Evolutionary conservation across 1,140 invertebrate species (phyloP).

Genomic region (Trypoxylus dichotomus): DNA sequence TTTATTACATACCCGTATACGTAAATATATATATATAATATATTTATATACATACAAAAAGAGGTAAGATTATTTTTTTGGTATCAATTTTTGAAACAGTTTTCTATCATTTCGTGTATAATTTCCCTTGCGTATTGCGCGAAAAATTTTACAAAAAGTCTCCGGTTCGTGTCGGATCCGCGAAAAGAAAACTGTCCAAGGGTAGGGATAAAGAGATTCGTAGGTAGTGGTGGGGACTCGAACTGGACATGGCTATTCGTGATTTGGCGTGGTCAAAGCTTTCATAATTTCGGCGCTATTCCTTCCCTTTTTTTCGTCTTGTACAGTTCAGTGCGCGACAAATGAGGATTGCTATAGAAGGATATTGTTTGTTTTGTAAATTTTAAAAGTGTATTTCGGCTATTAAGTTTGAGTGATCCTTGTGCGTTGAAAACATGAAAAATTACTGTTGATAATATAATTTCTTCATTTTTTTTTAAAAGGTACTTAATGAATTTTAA

Average conservation of each 20-base stretch:
- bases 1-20: no score
- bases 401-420: background rate
- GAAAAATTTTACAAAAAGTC: no score
- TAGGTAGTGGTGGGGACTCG: conserved; percentile 37
- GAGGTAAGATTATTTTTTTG: conserved; percentile 1
- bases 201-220: background rate
- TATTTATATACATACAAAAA: background rate
- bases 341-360: background rate
- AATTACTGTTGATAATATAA: no score
- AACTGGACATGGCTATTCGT: conserved; percentile 37
- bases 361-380: background rate
- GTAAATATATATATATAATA: no score
- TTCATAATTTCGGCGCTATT: background rate
- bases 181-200: background rate
- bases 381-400: background rate
- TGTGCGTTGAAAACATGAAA: background rate
- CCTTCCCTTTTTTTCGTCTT: background rate
- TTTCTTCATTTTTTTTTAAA: background rate
- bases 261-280: conserved; percentile 38
- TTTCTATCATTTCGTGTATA: no score
- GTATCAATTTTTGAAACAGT: no score
- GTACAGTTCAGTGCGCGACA: background rate
- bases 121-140: no score
- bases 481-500: background rate
- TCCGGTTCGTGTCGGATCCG: background rate